Evolutionary conservation across 1,140 invertebrate species (phyloP).

Genomic region (Acromyrmex heyeri): DNA sequence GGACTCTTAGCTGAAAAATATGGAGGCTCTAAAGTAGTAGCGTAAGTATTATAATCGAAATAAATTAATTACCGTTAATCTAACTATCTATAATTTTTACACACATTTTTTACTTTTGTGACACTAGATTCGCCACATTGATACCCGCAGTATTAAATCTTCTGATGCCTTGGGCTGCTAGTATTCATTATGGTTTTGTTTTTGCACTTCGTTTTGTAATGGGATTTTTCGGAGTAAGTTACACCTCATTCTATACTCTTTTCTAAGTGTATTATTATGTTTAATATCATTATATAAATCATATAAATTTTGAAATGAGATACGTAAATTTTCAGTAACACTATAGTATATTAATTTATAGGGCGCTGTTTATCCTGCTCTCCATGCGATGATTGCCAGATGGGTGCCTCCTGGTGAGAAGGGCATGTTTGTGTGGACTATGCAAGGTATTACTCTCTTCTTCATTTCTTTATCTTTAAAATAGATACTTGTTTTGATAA

Average conservation of each 20-base stretch:
- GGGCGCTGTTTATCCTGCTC: conserved; percentile 91
- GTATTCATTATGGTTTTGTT: conserved; percentile 88
- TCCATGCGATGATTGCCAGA: conserved; percentile 90
- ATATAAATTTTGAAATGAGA: background rate
- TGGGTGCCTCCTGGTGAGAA: conserved; percentile 93
- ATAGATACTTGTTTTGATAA: background rate
- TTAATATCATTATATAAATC: background rate
- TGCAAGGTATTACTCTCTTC: conserved; percentile 83
- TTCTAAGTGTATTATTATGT: conserved; percentile 12
- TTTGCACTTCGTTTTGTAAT: conserved; percentile 89
- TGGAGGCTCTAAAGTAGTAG: conserved; percentile 91
- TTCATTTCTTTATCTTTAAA: background rate
- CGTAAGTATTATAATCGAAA: conserved; percentile 78
- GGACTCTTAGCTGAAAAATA: conserved; percentile 92
- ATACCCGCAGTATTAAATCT: conserved; percentile 90
- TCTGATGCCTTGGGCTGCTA: conserved; percentile 89
- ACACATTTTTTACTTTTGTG: background rate
- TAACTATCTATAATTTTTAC: background rate
- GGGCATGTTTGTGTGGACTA: conserved; percentile 91
- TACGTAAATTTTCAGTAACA: too few species aligned
- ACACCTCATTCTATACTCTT: conserved; percentile 7
- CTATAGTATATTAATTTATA: conserved; percentile 78
- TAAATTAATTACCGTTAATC: conserved; percentile 6
- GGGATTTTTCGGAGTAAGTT: conserved; percentile 89
- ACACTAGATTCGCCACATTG: conserved; percentile 87